Percentiles rank a stretch among this genome's conserved stretches.
These are phyloP conservation scores for Pemphigus obesinymphae DNA, from an alignment of 1,140 invertebrate species.

Conservation along the genomic window DNA sequence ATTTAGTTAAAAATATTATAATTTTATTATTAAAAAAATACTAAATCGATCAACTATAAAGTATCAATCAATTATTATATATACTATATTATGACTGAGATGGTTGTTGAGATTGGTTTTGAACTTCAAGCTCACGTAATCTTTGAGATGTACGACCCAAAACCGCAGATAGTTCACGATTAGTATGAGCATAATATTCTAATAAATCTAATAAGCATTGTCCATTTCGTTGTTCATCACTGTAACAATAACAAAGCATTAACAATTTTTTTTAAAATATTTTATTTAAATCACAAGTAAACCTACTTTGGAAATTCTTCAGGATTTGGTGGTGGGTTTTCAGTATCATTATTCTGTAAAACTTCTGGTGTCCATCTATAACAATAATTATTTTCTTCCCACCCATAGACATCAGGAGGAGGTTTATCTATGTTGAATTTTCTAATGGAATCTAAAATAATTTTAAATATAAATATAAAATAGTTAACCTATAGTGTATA, in stretches of 20 bases:
- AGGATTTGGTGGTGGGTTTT: not conserved
- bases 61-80: too few relatives aligned
- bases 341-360: not conserved
- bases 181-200: conserved; percentile 24
- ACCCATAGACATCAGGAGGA: conserved; percentile 18
- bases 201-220: conserved; percentile 25
- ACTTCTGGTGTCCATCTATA: conserved; percentile 11
- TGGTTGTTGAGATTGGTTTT: not conserved
- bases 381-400: conserved; percentile 15
- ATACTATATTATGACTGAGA: not conserved
- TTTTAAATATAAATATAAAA: not conserved
- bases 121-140: conserved; percentile 9
- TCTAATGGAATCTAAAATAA: conserved; percentile 14
- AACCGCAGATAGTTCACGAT: not conserved
- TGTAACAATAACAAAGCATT: not conserved
- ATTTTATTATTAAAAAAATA: too few relatives aligned
- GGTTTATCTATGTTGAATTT: conserved; percentile 13
- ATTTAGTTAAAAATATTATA: too few relatives aligned
- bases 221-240: not conserved
- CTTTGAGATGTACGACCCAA: not conserved
- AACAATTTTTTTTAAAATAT: not conserved
- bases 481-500: not conserved
- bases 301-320: not conserved
- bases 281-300: not conserved
- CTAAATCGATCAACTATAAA: too few relatives aligned